Evolutionary conservation across 2,888 invertebrate genomes (phyloP).

Genomic region (Synanthedon tipuliformis): DNA sequence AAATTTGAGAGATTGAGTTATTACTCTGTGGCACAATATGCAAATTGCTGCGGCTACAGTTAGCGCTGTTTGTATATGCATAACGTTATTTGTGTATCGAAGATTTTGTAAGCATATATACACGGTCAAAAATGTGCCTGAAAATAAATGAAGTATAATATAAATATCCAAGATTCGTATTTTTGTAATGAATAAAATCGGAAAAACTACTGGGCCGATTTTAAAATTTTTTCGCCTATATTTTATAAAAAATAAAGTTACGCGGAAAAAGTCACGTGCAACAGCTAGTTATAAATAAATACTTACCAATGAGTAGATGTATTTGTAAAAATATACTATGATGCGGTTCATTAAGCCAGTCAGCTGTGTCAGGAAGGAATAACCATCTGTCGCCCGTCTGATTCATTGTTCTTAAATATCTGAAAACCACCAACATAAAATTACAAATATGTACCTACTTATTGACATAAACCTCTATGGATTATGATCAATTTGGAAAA

Average conservation of each 20-base stretch:
- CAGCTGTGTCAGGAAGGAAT: slow-evolving; percentile 79
- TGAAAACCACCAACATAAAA: slow-evolving; percentile 8
- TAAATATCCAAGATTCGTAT: too few species aligned
- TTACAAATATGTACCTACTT: not conserved
- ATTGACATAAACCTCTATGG: not conserved
- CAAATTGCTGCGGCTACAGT: slow-evolving; percentile 30
- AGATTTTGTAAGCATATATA: slow-evolving; percentile 45
- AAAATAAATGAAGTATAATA: slow-evolving; percentile 10
- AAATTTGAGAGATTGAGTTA: slow-evolving; percentile 22
- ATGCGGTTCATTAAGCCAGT: slow-evolving; percentile 74
- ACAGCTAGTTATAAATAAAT: not conserved
- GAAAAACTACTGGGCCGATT: too few species aligned
- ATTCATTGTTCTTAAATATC: slow-evolving; percentile 80
- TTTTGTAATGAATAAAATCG: too few species aligned
- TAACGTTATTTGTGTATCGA: slow-evolving; percentile 39
- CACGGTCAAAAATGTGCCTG: slow-evolving; percentile 45
- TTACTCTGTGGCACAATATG: slow-evolving; percentile 37
- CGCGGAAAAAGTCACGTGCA: too few species aligned
- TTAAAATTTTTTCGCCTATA: too few species aligned
- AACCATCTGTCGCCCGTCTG: slow-evolving; percentile 91
- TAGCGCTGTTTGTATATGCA: slow-evolving; percentile 35
- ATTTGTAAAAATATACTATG: slow-evolving; percentile 61
- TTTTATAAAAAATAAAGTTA: too few species aligned
- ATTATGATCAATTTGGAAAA: not conserved
- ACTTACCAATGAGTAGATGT: slow-evolving; percentile 29